A percentile compares a stretch with the other conserved stretches of the same genome.
Conservation (phyloP, 1,140 invertebrate species). For the Globodera ellingtonae region DNA sequence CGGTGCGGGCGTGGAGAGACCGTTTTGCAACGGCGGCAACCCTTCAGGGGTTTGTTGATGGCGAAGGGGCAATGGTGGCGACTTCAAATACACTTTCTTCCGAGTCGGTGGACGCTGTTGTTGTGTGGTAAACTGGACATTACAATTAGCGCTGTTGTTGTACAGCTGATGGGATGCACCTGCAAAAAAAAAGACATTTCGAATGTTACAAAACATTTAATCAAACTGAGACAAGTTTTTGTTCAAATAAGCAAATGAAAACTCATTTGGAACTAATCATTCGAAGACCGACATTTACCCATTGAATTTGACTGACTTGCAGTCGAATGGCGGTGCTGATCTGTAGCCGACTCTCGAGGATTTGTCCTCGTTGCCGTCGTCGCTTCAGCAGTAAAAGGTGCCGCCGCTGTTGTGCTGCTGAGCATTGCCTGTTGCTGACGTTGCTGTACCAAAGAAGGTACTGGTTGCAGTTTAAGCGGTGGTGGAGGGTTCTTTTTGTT, state of each 20-base stretch:
- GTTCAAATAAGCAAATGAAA: too few species aligned
- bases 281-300: too few species aligned
- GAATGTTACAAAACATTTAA: too few species aligned
- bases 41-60: background rate
- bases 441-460: background rate
- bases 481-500: constrained; percentile 25
- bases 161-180: background rate
- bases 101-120: background rate
- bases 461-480: background rate
- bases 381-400: background rate
- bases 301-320: too few species aligned
- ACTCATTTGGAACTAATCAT: too few species aligned
- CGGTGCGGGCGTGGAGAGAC: background rate
- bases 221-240: too few species aligned
- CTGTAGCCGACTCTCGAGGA: background rate
- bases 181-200: background rate
- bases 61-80: background rate
- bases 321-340: background rate
- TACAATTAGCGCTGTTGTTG: background rate
- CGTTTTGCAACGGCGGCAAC: background rate
- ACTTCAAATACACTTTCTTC: constrained; percentile 2
- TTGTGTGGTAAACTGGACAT: background rate
- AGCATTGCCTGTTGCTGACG: background rate
- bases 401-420: constrained; percentile 2
- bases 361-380: background rate